Evolutionary conservation across 2,888 invertebrate genomes (phyloP).

Genomic region (Brachyopa scutellaris): DNA sequence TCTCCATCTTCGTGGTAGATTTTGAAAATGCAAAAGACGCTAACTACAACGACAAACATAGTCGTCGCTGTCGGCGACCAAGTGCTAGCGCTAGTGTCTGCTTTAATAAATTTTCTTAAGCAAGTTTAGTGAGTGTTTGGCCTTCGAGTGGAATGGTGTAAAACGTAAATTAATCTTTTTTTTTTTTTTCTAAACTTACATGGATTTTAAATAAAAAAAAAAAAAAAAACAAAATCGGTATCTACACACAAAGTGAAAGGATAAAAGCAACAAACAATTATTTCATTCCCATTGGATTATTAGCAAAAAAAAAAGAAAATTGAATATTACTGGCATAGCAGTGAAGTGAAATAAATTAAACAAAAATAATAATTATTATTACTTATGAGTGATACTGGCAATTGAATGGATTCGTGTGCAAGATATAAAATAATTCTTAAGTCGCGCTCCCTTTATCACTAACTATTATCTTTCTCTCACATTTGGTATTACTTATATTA

Average conservation of each 20-base stretch:
- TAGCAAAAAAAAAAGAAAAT: neutral
- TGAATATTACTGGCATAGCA: neutral
- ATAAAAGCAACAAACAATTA: constrained; percentile 23
- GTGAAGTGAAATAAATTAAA: constrained; percentile 50
- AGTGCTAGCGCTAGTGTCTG: constrained; percentile 61
- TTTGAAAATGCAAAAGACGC: constrained; percentile 57
- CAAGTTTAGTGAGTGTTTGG: constrained; percentile 82
- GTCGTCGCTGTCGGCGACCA: constrained; percentile 46
- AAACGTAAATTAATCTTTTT: constrained; percentile 61
- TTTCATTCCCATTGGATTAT: constrained; percentile 3
- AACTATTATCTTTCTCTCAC: constrained; percentile 25
- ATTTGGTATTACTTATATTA: constrained; percentile 16
- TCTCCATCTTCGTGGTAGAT: constrained; percentile 44
- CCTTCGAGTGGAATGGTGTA: constrained; percentile 81
- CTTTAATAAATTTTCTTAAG: constrained; percentile 77
- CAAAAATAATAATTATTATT: constrained; percentile 5
- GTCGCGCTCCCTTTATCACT: constrained; percentile 71
- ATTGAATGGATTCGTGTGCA: constrained; percentile 68
- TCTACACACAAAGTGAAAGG: constrained; percentile 42
- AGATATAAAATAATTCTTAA: constrained; percentile 53
- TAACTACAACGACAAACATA: constrained; percentile 49
- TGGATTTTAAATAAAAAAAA: too few relatives aligned
- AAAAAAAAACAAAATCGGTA: constrained; percentile 43
- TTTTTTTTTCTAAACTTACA: too few relatives aligned
- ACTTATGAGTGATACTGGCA: constrained; percentile 58